Evolutionary conservation across 2,888 invertebrate genomes (phyloP), one percentile per base, ranked within the genome.

Genomic region (Patella caerulea): DNA sequence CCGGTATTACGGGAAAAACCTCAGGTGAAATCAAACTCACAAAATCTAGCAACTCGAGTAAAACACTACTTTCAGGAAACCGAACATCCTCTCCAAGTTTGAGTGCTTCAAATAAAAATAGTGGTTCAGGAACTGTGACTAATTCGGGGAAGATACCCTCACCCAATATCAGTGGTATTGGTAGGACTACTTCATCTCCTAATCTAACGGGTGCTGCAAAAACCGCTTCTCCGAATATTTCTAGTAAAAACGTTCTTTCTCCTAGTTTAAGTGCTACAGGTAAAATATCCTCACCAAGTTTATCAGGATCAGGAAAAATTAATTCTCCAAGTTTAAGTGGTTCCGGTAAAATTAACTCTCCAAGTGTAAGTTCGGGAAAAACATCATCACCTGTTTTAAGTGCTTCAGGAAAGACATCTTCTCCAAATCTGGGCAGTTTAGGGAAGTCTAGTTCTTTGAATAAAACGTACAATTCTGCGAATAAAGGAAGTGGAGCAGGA

Each of bases 381-480:
- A 65, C 65, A 11, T 65, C 65, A 2, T 65, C 65, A 24, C 65
- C 65, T 24, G 24, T 24, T 65, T 65, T 19, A 65, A 65, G 65
- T 65, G 65, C 65, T 65, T 65, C 65, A 3, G 19, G 59, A 19
- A 59, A 59, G 59, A 19, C 59, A 59, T 59, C 59, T 19, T 59
- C 59, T 59, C 59, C 59, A 59, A 59, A 19, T 59, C 17, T 59
- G 11, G 19, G 59, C 19, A 19, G 19, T 19, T 19, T 59, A 19
- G 59, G n/a, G 24, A 65, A 65, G 24, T 69, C 71, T 29, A 69
- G 72, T 52, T 70, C 75, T 53, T 53, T 69, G 55, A 74, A 76
- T 24, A 72, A 78, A 69, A 77, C 76, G n/a, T 78, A 78, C 45
- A 77, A 73, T 74, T 71, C 77, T 53, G 55, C 69, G n/a, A 72